Percentiles rank a stretch among this genome's conserved stretches.
phyloP scores from a whole-genome alignment of 2,888 invertebrate genomes.

The Drosophila formosana region DNA sequence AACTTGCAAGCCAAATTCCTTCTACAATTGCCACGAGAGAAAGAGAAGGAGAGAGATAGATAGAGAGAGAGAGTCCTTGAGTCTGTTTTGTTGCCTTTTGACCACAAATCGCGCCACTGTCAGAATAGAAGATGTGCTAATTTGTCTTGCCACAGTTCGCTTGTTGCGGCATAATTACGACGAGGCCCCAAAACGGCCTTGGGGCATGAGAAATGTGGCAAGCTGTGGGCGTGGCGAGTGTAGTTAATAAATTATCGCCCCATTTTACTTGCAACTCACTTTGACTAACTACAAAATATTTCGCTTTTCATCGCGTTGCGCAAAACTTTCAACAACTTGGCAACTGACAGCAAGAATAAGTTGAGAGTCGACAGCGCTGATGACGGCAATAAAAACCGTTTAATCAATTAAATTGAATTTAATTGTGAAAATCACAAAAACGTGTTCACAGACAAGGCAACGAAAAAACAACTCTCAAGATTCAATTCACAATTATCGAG shows the following conservation, averaged over 20 bases:
- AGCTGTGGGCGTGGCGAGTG: constrained; percentile 12
- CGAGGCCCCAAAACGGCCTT: constrained; percentile 2
- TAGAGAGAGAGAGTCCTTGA: not conserved
- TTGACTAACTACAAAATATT: constrained; percentile 42
- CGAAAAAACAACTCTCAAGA: constrained; percentile 31
- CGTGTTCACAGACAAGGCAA: constrained; percentile 51
- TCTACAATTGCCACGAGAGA: constrained; percentile 21
- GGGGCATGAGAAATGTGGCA: constrained; percentile 22
- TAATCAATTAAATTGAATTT: constrained; percentile 70
- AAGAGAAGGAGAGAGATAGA: not conserved
- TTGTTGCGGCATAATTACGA: constrained; percentile 40
- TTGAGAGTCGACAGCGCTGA: constrained; percentile 4
- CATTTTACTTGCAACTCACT: constrained; percentile 38
- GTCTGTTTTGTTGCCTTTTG: constrained; percentile 36
- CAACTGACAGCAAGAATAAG: constrained; percentile 29
- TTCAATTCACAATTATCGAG: constrained; percentile 6
- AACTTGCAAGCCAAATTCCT: constrained; percentile 32
- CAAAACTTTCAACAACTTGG: constrained; percentile 52
- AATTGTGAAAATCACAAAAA: constrained; percentile 71
- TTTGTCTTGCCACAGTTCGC: constrained; percentile 49
- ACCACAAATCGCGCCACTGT: constrained; percentile 67
- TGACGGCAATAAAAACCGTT: constrained; percentile 54
- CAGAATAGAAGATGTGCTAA: constrained; percentile 61
- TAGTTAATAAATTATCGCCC: constrained; percentile 57
- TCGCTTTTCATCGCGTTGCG: constrained; percentile 28